A percentile compares a stretch with the other conserved stretches of the same genome.
These are phyloP conservation scores for Drosophila auraria DNA, from an alignment of 1,140 invertebrate species.

Conservation along the genomic window DNA sequence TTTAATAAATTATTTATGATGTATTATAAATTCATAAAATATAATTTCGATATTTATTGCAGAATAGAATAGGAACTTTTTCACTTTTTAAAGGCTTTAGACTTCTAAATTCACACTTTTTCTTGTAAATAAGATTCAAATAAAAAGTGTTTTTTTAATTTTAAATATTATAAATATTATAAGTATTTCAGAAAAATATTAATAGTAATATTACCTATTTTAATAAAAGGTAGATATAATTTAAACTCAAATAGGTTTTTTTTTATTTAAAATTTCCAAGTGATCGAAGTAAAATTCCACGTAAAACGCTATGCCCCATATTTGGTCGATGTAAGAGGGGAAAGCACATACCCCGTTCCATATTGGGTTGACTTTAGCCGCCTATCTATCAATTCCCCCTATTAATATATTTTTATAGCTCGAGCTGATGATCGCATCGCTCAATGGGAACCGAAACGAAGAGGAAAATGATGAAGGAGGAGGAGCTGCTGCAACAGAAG, in stretches of 20 bases:
- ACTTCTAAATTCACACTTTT: no score
- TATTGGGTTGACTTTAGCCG: constrained; percentile 3
- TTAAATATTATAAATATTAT: no score
- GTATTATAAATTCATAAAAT: no score
- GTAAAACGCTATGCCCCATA: constrained; percentile 7
- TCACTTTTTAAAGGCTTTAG: no score
- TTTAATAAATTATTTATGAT: no score
- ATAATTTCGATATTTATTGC: no score
- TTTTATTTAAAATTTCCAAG: not conserved
- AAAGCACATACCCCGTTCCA: constrained; percentile 2
- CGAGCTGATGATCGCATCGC: constrained; percentile 41
- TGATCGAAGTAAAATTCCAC: constrained; percentile 2
- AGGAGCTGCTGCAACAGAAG: constrained; percentile 29
- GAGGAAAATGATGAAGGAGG: constrained; percentile 1
- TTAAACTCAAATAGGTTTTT: no score
- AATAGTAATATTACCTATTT: not conserved
- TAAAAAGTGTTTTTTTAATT: no score
- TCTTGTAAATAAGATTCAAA: no score
- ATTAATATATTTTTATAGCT: constrained; percentile 50
- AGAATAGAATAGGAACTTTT: no score
- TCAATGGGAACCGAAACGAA: constrained; percentile 17
- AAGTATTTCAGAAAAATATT: no score
- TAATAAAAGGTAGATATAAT: no score
- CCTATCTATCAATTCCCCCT: constrained; percentile 12
- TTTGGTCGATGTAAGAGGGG: constrained; percentile 7